Conservation (phyloP, 2,113 vertebrate genomes). For the Perca fluviatilis region DNA sequence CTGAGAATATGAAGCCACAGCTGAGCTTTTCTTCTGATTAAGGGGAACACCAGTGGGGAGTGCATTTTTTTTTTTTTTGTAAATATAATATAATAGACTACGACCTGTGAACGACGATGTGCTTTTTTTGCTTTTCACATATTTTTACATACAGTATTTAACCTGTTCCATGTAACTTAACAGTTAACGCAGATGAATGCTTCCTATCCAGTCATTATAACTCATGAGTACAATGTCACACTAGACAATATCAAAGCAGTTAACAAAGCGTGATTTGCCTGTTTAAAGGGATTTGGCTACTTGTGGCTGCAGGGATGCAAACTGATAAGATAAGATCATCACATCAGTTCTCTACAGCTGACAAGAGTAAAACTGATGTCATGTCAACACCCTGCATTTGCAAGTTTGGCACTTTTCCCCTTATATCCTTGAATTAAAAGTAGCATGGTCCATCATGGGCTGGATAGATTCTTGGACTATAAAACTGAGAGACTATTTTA, state of each 20-base stretch:
- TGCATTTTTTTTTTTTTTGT: too few species aligned
- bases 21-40: slow-evolving; percentile 5
- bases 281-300: background rate
- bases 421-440: slow-evolving; percentile 10
- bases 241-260: background rate
- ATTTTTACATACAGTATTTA: background rate
- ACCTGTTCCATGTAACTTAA: background rate
- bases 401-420: background rate
- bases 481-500: background rate
- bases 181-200: background rate
- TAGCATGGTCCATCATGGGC: background rate
- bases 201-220: background rate
- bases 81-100: background rate
- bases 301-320: background rate
- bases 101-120: background rate
- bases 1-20: slow-evolving; percentile 12
- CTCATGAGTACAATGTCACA: background rate
- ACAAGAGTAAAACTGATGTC: background rate
- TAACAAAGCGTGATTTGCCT: background rate
- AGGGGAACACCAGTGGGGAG: too few species aligned
- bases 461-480: background rate
- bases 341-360: background rate
- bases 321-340: background rate
- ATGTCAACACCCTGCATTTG: background rate
- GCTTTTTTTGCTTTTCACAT: background rate